Percentiles rank a stretch among this genome's conserved stretches.
phyloP scores from a whole-genome alignment of 2,113 vertebrate genomes.

The Chamaea fasciata region DNA sequence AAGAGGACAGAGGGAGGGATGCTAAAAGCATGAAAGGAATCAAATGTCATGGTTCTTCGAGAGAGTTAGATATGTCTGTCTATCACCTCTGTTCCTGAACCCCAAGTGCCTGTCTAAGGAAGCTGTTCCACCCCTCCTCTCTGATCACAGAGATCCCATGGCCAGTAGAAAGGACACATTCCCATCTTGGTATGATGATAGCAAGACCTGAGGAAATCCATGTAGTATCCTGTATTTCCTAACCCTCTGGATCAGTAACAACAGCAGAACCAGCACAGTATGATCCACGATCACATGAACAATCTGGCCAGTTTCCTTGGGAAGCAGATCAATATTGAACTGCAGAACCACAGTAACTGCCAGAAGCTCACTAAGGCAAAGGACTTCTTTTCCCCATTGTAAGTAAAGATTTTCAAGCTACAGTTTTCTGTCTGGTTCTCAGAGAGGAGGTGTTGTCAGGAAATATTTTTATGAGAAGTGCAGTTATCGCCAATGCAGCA shows the following conservation, averaged over 20 bases:
- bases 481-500: not conserved
- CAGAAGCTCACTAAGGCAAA: not conserved
- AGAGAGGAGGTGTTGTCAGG: not conserved
- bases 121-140: not conserved
- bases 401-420: not conserved
- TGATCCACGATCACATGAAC: too few species aligned
- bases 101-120: not conserved
- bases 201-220: not conserved
- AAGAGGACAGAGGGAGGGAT: not conserved
- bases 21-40: not conserved
- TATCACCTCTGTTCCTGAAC: not conserved
- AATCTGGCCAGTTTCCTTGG: not conserved
- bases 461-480: not conserved
- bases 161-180: not conserved
- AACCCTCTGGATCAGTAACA: not conserved
- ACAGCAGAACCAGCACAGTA: not conserved
- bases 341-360: not conserved
- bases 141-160: not conserved
- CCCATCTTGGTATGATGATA: not conserved
- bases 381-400: not conserved
- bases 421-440: not conserved
- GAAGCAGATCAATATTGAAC: not conserved
- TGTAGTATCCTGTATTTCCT: not conserved
- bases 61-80: not conserved
- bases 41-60: not conserved